Percentiles rank a stretch among this genome's conserved stretches.
Conservation (phyloP, 2,888 invertebrate species). For the Ypsolopha scabrella region DNA sequence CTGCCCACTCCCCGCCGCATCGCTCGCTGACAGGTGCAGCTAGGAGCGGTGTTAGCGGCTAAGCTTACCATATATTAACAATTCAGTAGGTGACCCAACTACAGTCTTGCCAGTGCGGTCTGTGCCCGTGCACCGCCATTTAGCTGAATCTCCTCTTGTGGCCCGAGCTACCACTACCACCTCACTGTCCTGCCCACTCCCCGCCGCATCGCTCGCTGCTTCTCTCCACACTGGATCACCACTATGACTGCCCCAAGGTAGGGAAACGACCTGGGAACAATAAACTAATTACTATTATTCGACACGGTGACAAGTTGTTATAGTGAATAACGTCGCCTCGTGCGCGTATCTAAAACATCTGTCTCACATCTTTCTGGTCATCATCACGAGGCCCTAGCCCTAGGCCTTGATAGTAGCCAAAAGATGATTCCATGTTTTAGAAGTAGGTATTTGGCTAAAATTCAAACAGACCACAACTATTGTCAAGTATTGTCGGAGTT, state of each 20-base stretch:
- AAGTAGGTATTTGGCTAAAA: no score
- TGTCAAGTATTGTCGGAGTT: no score
- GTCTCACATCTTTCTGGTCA: no score
- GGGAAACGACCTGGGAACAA: neutral
- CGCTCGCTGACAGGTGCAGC: constrained; percentile 12
- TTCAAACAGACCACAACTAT: no score
- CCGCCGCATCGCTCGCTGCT: constrained; percentile 21
- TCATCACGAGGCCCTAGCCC: neutral
- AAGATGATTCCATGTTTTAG: no score
- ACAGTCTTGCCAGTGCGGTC: constrained; percentile 67
- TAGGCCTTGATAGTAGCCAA: neutral
- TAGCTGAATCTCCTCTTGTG: constrained; percentile 74
- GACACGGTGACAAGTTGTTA: neutral
- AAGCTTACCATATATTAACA: constrained; percentile 18
- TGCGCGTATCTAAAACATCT: no score
- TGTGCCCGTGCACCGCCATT: constrained; percentile 78
- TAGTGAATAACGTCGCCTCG: no score
- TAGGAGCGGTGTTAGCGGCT: constrained; percentile 21
- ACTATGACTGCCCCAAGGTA: neutral
- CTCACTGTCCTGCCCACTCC: constrained; percentile 32
- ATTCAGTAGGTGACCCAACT: neutral
- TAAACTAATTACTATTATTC: neutral
- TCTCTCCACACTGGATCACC: neutral
- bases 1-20: constrained; percentile 33
- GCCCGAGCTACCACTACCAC: constrained; percentile 47